Base-by-base conservation (phyloP, 2,113 vertebrate species). In the Halcyon senegalensis region DNA sequence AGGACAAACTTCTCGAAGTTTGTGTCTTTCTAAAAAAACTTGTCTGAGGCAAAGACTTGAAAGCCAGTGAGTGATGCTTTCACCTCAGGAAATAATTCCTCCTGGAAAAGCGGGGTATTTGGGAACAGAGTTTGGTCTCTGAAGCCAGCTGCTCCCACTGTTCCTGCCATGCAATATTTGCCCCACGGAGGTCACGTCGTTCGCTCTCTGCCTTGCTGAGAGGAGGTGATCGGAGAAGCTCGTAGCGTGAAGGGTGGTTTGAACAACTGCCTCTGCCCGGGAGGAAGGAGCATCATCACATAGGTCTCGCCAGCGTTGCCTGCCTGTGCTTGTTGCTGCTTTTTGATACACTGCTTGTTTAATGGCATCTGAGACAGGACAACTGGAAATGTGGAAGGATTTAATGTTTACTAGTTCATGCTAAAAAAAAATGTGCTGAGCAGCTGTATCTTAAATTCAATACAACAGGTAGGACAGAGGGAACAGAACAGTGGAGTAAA, bases 401-500 rank as follows among this genome's bases (percentile, higher is more conserved):
- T 72, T 87, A 91, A 87, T 74, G 62, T 69, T 84, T 82, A 96
- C 76, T 64, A 15, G 84, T 95, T 97, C 73, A 93, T 87, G 46
- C 93, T 79, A 72, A 88, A 96, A 35, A 35, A 27, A 85, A 94
- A 87, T 24, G 60, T 11, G 62, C 60, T 64, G 84, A 96, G 93
- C 43, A 79, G 79, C 68, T 95, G 53, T 35, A 11, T 87, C 82
- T 94, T 83, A 73, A 96, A 94, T 93, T 75, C 67, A 96, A 28
- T 93, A 12, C 73, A 62, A 93, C 43, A 1, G 28, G 67, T 77
- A 89, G 81, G 75, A 77, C 28, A 43, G 58, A 69, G 93, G 93
- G 96, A 97, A 91, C 96, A 93, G 87, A 93, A 84, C 44, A 79
- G 94, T 23, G 4, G 91, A 89, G 93, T 95, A 76, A 96, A 97